These are phyloP conservation scores for Tanaodytes sp. DNA, from an alignment of 2,888 invertebrate genomes.

Conservation along the genomic window DNA sequence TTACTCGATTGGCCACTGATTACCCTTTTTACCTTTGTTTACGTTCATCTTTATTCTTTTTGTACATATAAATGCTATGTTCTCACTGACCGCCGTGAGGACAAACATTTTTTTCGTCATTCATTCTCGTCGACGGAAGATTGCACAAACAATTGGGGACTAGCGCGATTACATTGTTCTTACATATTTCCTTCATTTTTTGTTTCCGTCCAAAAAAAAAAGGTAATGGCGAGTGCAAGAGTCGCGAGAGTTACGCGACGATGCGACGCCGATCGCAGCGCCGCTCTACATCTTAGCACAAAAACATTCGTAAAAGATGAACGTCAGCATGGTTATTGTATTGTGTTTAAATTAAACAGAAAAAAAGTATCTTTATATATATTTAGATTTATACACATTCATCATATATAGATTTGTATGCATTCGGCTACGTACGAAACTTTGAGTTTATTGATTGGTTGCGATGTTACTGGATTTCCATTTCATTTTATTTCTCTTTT, in stretches of 20 bases:
- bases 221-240: neutral
- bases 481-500: neutral
- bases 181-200: too few relatives aligned
- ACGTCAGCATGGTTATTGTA: constrained; percentile 43
- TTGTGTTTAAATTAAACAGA: constrained; percentile 16
- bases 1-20: too few relatives aligned
- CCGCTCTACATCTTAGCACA: constrained; percentile 30
- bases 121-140: constrained; percentile 13
- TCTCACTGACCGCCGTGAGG: neutral
- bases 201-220: neutral
- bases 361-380: constrained; percentile 7
- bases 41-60: neutral
- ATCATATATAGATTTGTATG: too few relatives aligned
- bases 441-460: constrained; percentile 18
- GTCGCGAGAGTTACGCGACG: neutral
- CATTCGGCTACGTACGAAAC: constrained; percentile 6
- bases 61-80: neutral
- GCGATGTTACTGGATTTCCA: neutral
- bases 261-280: constrained; percentile 1
- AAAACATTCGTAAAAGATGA: constrained; percentile 47
- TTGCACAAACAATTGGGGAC: constrained; percentile 36
- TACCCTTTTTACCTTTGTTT: too few relatives aligned
- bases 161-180: constrained; percentile 17
- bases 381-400: too few relatives aligned
- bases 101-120: constrained; percentile 3